Percentiles rank a stretch among this genome's conserved stretches.
Conservation (phyloP, 2,113 vertebrate species). For the Pycnonotus jocosus region DNA sequence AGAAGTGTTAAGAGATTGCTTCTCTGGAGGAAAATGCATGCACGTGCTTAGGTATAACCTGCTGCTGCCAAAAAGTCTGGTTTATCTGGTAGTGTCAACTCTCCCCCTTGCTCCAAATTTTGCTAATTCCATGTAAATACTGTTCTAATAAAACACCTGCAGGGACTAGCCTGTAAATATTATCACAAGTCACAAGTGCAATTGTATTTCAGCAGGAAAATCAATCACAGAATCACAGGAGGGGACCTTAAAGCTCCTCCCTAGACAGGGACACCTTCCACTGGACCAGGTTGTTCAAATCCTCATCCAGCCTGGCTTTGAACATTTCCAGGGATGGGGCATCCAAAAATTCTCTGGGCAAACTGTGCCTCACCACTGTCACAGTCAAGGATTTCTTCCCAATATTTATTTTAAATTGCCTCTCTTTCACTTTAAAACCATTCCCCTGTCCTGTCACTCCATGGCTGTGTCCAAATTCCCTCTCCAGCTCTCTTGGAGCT, state of each 20-base stretch:
- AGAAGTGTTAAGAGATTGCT: neutral
- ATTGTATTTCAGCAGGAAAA: neutral
- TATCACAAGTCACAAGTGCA: neutral
- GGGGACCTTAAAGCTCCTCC: neutral
- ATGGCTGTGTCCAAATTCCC: neutral
- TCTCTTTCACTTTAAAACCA: neutral
- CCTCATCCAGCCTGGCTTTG: neutral
- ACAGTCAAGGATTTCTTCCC: neutral
- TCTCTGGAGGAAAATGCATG: fast-evolving
- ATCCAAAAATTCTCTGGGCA: neutral
- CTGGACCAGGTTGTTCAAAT: neutral
- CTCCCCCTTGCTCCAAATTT: neutral
- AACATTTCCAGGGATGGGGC: neutral
- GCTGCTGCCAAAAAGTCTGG: neutral
- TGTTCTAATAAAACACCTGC: neutral
- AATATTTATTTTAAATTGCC: neutral
- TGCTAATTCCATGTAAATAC: neutral
- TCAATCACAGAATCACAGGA: neutral
- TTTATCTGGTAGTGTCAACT: neutral
- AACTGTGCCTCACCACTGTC: neutral
- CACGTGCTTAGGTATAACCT: neutral
- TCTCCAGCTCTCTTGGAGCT: neutral
- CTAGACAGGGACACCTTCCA: neutral
- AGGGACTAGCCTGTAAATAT: neutral
- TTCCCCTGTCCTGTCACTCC: neutral